Evolutionary conservation across 2,888 invertebrate genomes (phyloP).

Genomic region (Strigamia transsilvanica): DNA sequence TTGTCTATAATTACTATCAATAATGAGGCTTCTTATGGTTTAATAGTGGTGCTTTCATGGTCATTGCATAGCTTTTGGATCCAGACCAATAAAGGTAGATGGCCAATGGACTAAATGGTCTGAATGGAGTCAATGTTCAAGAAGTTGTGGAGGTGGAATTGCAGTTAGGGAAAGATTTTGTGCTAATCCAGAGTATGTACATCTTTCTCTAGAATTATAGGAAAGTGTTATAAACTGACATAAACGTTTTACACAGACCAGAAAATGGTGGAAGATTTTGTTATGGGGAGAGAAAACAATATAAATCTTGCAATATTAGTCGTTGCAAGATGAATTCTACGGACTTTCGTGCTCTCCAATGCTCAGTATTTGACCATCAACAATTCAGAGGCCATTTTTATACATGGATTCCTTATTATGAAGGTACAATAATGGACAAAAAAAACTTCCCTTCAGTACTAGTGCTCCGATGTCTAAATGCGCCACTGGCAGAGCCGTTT

Average conservation of each 20-base stretch:
- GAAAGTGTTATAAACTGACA: background rate
- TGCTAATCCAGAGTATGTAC: background rate
- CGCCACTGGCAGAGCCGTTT: too few species aligned
- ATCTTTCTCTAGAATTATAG: background rate
- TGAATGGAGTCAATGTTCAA: slow-evolving; percentile 7
- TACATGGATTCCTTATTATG: background rate
- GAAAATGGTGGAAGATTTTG: slow-evolving; percentile 16
- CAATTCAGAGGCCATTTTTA: slow-evolving; percentile 16
- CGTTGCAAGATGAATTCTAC: background rate
- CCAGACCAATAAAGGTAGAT: background rate
- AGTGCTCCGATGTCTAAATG: too few species aligned
- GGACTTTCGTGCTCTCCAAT: slow-evolving; percentile 9
- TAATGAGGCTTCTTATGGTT: background rate
- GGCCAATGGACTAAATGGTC: slow-evolving; percentile 15
- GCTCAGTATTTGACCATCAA: background rate
- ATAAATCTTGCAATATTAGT: slow-evolving; percentile 3
- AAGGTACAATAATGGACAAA: background rate
- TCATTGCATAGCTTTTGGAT: background rate
- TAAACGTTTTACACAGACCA: background rate
- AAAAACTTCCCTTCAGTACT: too few species aligned
- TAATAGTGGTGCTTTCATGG: slow-evolving; percentile 15
- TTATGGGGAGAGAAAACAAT: slow-evolving; percentile 12
- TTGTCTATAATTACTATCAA: background rate
- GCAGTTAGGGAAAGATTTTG: background rate
- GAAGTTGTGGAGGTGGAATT: slow-evolving; percentile 32